A percentile compares a stretch with the other conserved stretches of the same genome.
Evolutionary conservation across 1,140 invertebrate species (phyloP).

Genomic region (Dreissena polymorpha): DNA sequence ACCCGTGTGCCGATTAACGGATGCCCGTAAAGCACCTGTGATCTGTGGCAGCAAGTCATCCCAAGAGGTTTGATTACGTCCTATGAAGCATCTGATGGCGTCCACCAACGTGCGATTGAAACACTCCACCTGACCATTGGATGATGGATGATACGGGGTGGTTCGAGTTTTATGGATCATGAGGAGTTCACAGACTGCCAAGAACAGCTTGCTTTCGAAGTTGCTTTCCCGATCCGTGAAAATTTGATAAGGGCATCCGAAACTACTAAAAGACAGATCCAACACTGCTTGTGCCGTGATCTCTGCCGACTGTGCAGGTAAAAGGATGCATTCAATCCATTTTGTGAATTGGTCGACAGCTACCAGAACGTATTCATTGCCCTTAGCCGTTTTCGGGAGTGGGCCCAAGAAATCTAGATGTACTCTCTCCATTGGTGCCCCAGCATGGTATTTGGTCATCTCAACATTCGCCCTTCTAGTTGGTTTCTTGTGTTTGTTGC

Average conservation of each 20-base stretch:
- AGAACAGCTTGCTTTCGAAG: slow-evolving; percentile 51
- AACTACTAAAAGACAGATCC: slow-evolving; percentile 10
- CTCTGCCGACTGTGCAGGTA: slow-evolving; percentile 14
- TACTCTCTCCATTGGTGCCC: slow-evolving; percentile 28
- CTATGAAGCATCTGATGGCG: slow-evolving; percentile 23
- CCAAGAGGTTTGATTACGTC: background rate
- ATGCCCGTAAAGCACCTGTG: slow-evolving; percentile 12
- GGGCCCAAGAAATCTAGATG: slow-evolving; percentile 36
- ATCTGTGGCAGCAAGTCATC: slow-evolving; percentile 10
- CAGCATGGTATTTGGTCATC: slow-evolving; percentile 14
- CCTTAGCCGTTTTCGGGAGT: slow-evolving; percentile 1
- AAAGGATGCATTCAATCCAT: slow-evolving; percentile 24
- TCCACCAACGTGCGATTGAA: slow-evolving; percentile 58
- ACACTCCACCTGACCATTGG: slow-evolving; percentile 27
- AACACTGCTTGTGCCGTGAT: slow-evolving; percentile 3
- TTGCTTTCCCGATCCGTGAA: slow-evolving; percentile 53
- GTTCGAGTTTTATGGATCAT: slow-evolving; percentile 4
- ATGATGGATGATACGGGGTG: slow-evolving; percentile 1
- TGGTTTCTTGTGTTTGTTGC: slow-evolving; percentile 3
- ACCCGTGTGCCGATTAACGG: slow-evolving; percentile 24
- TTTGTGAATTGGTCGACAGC: slow-evolving; percentile 26
- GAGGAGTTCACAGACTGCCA: slow-evolving; percentile 40
- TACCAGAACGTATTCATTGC: slow-evolving; percentile 39
- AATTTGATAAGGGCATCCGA: slow-evolving; percentile 28
- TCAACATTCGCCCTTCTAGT: background rate